These are phyloP conservation scores for Caenorhabditis plicata DNA, from an alignment of 2,888 invertebrate species.

Conservation along the genomic window DNA sequence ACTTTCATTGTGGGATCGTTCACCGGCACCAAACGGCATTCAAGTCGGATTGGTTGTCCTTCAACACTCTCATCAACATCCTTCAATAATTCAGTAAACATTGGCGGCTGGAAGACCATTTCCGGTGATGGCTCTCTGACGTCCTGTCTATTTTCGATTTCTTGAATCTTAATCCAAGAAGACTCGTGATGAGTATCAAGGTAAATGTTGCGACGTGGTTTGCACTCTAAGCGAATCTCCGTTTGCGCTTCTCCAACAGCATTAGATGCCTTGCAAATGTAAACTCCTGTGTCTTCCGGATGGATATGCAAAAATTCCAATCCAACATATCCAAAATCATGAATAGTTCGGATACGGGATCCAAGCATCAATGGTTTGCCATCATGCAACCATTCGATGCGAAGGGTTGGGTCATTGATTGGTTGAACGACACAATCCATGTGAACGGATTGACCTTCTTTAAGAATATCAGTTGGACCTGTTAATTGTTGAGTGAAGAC, in stretches of 20 bases:
- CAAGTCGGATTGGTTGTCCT: slow-evolving; percentile 67
- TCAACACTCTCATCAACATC: slow-evolving; percentile 67
- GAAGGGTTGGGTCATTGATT: slow-evolving; percentile 87
- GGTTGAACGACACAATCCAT: slow-evolving; percentile 86
- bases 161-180: slow-evolving; percentile 85
- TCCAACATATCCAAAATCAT: slow-evolving; percentile 96
- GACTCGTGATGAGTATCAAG: slow-evolving; percentile 89
- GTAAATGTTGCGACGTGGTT: slow-evolving; percentile 58
- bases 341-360: slow-evolving; percentile 92
- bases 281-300: slow-evolving; percentile 68
- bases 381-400: slow-evolving; percentile 94
- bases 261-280: slow-evolving; percentile 67
- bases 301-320: slow-evolving; percentile 68
- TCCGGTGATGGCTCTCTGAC: slow-evolving; percentile 56
- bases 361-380: slow-evolving; percentile 77
- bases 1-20: slow-evolving; percentile 85
- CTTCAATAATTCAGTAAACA: slow-evolving; percentile 55
- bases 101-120: slow-evolving; percentile 60
- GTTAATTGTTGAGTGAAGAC: slow-evolving; percentile 87
- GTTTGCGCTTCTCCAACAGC: slow-evolving; percentile 78
- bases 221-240: slow-evolving; percentile 65
- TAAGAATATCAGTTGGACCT: slow-evolving; percentile 78
- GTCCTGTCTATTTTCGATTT: slow-evolving; percentile 75
- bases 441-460: slow-evolving; percentile 67
- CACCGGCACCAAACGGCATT: slow-evolving; percentile 87